A percentile compares a stretch with the other conserved stretches of the same genome.
Evolutionary conservation across 2,888 invertebrate genomes (phyloP).

Genomic region (Stomorhina lunata): DNA sequence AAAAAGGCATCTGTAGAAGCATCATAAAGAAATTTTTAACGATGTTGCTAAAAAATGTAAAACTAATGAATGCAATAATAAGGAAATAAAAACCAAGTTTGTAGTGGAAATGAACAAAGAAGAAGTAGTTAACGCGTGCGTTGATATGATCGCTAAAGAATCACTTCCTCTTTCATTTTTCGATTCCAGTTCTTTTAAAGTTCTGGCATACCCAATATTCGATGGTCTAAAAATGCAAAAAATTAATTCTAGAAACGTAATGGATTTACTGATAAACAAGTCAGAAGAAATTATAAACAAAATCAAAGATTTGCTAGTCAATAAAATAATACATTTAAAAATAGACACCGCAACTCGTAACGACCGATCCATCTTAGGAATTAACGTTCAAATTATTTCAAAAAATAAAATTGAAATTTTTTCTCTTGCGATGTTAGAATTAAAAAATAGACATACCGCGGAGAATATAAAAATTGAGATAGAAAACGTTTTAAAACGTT

Average conservation of each 20-base stretch:
- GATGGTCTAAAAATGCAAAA: not conserved
- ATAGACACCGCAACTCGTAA: not conserved
- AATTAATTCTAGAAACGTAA: not conserved
- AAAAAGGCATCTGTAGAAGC: too few species aligned
- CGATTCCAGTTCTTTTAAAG: not conserved
- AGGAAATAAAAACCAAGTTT: not conserved
- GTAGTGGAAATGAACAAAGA: not conserved
- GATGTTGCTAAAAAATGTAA: too few species aligned
- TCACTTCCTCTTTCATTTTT: slow-evolving; percentile 5
- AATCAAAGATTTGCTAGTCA: not conserved
- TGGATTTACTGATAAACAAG: not conserved
- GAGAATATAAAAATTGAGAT: not conserved
- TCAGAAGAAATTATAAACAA: not conserved
- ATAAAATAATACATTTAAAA: not conserved
- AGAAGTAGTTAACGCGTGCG: not conserved
- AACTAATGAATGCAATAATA: too few species aligned
- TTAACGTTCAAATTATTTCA: not conserved
- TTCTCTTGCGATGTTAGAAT: not conserved
- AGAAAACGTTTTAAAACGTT: not conserved
- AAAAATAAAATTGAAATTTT: not conserved
- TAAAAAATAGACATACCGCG: not conserved
- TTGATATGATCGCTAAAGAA: slow-evolving; percentile 3
- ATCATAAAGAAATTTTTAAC: too few species aligned
- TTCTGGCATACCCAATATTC: not conserved
- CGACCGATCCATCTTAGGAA: not conserved